Base-by-base conservation (phyloP, 2,888 invertebrate species). In the Eristalis tenax region DNA sequence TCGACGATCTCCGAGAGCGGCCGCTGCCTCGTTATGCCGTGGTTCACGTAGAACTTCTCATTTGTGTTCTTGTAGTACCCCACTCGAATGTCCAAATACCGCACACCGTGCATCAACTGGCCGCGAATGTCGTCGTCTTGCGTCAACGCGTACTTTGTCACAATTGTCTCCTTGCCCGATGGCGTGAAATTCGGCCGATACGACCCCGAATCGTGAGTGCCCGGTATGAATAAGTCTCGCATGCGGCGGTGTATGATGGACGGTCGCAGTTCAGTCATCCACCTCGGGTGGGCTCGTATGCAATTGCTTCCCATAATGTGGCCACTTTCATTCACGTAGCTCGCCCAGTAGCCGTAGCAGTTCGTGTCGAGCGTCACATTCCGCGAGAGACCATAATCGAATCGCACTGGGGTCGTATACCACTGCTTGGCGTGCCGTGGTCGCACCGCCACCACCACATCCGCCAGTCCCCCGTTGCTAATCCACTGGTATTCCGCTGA, bases 161-260 rank as follows among this genome's bases (percentile, higher is more conserved):
- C 91, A 50, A 94, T 83, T 63, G 91, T 93, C 77, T 93, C 93
- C 23, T 90, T 90, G 15, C 88, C 43, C n/a, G 90, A 77, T 0
- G 93, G 93, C 90, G 92, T 90, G 40, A 93, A 93, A 75, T 91
- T 90, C 4, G 90, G 89, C 2, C 92, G 91, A 90, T 94, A 95
- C 11, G 95, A 94, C 4, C 95, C 96, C 0, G 96, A 95, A 91
- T 96, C 95, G 90, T 96, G 96, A 0, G 96, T 95, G 0, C 96
- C 96, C 1, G 96, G 96, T 89, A 96, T 94, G 87, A 96, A 94
- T 4, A 96, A 90, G 80, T 94, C 93, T 13, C 94, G 92, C 66
- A 95, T 90, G 56, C 93, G 93, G 75, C 93, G 50, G 18, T 50
- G 18, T 50, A 50, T 50, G 50, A 50, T 90, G 35, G 92, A 91